These are phyloP conservation scores for Ypsolopha sequella DNA, from an alignment of 2,888 invertebrate genomes.

Conservation along the genomic window DNA sequence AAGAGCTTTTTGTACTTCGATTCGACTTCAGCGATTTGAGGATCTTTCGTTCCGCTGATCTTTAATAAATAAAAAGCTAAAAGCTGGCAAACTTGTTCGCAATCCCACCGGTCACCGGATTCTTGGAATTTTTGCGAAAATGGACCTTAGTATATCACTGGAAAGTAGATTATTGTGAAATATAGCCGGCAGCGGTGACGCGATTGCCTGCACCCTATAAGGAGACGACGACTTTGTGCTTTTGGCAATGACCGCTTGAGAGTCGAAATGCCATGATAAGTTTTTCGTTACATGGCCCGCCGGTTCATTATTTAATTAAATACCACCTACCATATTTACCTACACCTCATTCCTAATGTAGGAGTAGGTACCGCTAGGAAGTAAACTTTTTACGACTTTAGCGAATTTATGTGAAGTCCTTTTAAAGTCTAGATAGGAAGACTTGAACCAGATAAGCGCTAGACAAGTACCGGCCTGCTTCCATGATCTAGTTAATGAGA, in stretches of 20 bases:
- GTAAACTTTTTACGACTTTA: too few species aligned
- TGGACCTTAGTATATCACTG: slow-evolving; percentile 33
- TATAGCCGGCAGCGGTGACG: slow-evolving; percentile 11
- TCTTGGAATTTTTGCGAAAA: slow-evolving; percentile 19
- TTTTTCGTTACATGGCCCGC: slow-evolving; percentile 11
- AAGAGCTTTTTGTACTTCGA: too few species aligned
- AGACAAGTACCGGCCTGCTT: too few species aligned
- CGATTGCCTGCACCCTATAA: slow-evolving; percentile 49
- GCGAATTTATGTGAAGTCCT: too few species aligned
- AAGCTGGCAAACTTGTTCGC: slow-evolving; percentile 23
- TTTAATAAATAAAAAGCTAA: slow-evolving; percentile 22
- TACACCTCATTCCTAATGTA: too few species aligned
- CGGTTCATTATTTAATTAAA: too few species aligned
- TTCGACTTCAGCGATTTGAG: too few species aligned
- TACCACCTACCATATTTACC: too few species aligned
- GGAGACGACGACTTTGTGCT: slow-evolving; percentile 55
- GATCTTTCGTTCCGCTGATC: neutral
- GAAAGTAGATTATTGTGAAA: neutral
- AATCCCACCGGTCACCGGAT: neutral
- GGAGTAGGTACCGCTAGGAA: too few species aligned
- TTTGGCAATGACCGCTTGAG: slow-evolving; percentile 62
- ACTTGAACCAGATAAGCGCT: too few species aligned
- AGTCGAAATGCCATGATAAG: slow-evolving; percentile 31
- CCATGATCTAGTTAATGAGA: too few species aligned
- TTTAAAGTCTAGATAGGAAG: too few species aligned